phyloP scores from a whole-genome alignment of 2,113 vertebrate species.

The Picathartes gymnocephalus region DNA sequence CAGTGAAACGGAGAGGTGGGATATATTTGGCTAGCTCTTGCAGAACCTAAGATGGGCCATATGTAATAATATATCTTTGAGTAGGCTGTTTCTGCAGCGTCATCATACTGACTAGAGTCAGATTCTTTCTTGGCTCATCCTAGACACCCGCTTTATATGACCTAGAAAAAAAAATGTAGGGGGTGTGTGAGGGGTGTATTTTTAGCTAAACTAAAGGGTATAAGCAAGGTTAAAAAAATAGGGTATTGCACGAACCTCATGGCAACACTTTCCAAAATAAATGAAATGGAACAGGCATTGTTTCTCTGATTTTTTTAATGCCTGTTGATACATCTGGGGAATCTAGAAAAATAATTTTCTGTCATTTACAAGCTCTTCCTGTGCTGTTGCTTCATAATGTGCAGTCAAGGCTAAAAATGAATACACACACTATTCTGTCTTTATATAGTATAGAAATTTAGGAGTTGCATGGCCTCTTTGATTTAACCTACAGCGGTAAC shows the following conservation, averaged over 20 bases:
- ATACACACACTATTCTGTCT: neutral
- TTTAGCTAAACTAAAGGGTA: constrained; percentile 74
- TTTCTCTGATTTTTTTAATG: neutral
- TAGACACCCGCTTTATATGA: constrained; percentile 68
- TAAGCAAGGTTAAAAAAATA: constrained; percentile 56
- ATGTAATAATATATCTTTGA: constrained; percentile 76
- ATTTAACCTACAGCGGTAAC: neutral
- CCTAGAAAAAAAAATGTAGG: constrained; percentile 73
- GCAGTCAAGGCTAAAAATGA: neutral
- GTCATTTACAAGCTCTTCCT: neutral
- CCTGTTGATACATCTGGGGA: neutral
- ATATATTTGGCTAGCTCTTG: constrained; percentile 64
- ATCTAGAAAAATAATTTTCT: neutral
- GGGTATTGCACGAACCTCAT: constrained; percentile 25
- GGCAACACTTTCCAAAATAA: constrained; percentile 14
- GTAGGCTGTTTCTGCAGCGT: constrained; percentile 72
- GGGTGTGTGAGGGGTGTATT: constrained; percentile 66
- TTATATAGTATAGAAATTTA: neutral
- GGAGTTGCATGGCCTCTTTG: neutral
- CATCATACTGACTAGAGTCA: constrained; percentile 77
- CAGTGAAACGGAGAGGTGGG: constrained; percentile 46
- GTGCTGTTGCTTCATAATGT: neutral
- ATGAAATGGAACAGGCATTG: neutral
- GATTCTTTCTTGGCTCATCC: constrained; percentile 75
- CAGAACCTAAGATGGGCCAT: constrained; percentile 55